Base-by-base conservation (phyloP, 2,888 invertebrate genomes). In the Cataglyphis livida region DNA sequence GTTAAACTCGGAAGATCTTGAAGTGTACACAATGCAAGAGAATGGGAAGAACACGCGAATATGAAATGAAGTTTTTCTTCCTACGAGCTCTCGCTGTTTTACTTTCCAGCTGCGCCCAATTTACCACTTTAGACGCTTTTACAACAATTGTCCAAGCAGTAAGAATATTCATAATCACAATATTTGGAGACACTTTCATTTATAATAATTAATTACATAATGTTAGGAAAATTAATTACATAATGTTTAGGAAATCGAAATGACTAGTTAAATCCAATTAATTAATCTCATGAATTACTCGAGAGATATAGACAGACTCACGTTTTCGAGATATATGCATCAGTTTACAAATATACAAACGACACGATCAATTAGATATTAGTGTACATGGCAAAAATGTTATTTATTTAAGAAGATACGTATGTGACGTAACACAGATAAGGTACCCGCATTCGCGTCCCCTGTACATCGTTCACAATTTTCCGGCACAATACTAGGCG, bases 401-500 rank as follows among this genome's bases (percentile, higher is more conserved):
- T 79, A 70, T 70, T 79, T 79, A 44, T 9, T 78, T 18, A 51
- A 51, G 35, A 59, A 70, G 35, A 25, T 76, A 75, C 38, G 21
- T 35, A n/a, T 32, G 35, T 44, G 78, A 78, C 15, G 68, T 57
- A 59, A 68, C n/a, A 9, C 32, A 32, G 57, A 65, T 32, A 21
- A 35, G 59, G 44, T 44, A 59, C 44, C 59, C 70, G 78, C 78
- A 79, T 70, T 79, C 12, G 44, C 44, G 44, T 38, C 54, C 66
- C 66, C 32, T 28, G 76, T 44, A 51, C 68, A 44, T 59, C 57
- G 76, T 66, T 68, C 32, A 78, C 78, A 68, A 78, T 79, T 70
- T 79, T 79, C 78, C 78, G 41, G 59, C 70, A 61, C 44, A 61
- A 79, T 79, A 59, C 59, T 57, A 68, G 41, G 57, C 68, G 21